Conservation (phyloP, 2,888 invertebrate species). For the Idaea dimidiata region DNA sequence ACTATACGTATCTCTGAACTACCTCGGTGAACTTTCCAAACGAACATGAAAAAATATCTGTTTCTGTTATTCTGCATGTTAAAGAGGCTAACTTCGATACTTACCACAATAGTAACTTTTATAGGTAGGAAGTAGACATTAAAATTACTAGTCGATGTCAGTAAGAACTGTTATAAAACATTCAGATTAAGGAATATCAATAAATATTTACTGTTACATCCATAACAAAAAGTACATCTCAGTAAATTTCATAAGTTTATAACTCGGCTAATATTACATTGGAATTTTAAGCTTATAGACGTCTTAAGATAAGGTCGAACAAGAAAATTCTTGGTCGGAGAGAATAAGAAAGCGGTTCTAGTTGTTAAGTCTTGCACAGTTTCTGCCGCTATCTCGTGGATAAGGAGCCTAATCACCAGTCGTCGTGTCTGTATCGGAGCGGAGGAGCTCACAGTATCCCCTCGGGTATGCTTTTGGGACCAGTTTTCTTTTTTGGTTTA, state of each 20-base stretch:
- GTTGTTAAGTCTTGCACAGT: constrained; percentile 81
- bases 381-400: constrained; percentile 80
- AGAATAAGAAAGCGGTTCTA: constrained; percentile 80
- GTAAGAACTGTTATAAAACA: neutral
- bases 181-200: neutral
- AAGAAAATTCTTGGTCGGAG: constrained; percentile 75
- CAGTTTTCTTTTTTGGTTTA: constrained; percentile 80
- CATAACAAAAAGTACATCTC: neutral
- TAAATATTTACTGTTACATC: constrained; percentile 25
- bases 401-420: constrained; percentile 81
- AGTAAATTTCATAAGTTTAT: constrained; percentile 53
- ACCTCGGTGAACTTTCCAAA: too few relatives aligned
- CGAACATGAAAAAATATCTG: too few relatives aligned
- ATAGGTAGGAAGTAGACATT: too few relatives aligned
- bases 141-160: neutral
- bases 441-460: constrained; percentile 70
- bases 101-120: too few relatives aligned
- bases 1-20: too few relatives aligned
- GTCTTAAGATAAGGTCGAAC: constrained; percentile 73
- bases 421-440: constrained; percentile 79
- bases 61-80: too few relatives aligned
- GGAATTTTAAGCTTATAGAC: constrained; percentile 69
- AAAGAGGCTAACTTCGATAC: too few relatives aligned
- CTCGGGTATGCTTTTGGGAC: constrained; percentile 77
- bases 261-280: constrained; percentile 66